Percentiles rank a stretch among this genome's conserved stretches.
Conservation (phyloP, 30 jellyfish, hydroid and myxozoan species). For the Turritopsis rubra region DNA sequence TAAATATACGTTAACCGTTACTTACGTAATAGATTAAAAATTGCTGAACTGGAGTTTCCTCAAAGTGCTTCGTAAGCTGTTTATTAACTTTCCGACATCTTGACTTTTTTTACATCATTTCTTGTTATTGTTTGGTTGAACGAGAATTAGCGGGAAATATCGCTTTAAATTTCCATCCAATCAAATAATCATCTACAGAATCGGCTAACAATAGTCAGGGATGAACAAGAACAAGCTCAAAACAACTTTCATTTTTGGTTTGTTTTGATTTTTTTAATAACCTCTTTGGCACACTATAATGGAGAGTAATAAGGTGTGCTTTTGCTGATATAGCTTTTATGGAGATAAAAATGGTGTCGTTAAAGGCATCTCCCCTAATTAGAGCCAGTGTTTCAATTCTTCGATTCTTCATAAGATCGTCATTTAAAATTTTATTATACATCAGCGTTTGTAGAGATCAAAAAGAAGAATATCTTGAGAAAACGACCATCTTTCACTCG, state of each 20-base stretch:
- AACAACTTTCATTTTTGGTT: slow-evolving; percentile 18
- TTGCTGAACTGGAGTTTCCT: background rate
- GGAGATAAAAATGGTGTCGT: background rate
- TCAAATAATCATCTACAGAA: background rate
- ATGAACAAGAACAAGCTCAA: slow-evolving; percentile 1
- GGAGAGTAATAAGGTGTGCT: background rate
- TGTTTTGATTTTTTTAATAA: background rate
- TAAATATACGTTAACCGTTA: too few species aligned
- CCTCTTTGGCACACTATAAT: background rate
- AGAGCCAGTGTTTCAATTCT: background rate
- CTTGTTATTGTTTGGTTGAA: background rate
- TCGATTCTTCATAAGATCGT: background rate
- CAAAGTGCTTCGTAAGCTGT: background rate
- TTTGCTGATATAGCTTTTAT: background rate
- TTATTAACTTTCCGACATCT: background rate
- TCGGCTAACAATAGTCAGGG: background rate
- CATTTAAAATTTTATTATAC: background rate
- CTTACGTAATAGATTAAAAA: background rate
- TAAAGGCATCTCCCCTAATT: background rate
- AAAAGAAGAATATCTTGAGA: background rate
- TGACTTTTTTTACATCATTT: background rate
- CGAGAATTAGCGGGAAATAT: slow-evolving; percentile 19
- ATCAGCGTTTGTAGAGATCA: background rate
- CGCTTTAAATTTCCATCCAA: slow-evolving; percentile 7
- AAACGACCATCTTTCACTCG: background rate